Percentiles rank a stretch among this genome's conserved stretches.
phyloP scores from a whole-genome alignment of 2,797 vertebrate genomes.

The Phataginus tricuspis region DNA sequence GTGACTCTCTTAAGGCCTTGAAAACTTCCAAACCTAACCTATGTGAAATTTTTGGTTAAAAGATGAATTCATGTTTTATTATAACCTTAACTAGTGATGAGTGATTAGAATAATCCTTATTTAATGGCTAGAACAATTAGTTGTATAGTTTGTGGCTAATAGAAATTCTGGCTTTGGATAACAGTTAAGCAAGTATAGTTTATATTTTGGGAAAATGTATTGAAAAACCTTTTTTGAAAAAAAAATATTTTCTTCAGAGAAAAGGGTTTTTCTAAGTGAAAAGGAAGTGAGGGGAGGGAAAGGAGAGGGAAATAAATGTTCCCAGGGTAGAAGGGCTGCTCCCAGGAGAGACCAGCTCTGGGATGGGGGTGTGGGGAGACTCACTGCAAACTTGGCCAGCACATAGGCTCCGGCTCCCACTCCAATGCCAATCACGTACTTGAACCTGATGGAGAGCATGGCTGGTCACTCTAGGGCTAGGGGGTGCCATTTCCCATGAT shows the following conservation, averaged over 20 bases:
- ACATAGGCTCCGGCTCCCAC: constrained; percentile 97
- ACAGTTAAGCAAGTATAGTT: constrained; percentile 65
- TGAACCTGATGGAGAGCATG: constrained; percentile 88
- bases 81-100: constrained; percentile 22
- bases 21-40: background rate
- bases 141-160: constrained; percentile 74
- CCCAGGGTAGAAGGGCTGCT: background rate
- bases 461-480: background rate
- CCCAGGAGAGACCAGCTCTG: background rate
- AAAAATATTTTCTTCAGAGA: no score
- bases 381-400: constrained; percentile 97
- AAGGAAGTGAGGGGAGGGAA: background rate
- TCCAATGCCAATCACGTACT: constrained; percentile 96
- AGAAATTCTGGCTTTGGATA: constrained; percentile 68
- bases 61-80: constrained; percentile 37
- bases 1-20: constrained; percentile 41
- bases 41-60: background rate
- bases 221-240: constrained; percentile 2
- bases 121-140: constrained; percentile 71
- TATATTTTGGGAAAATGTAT: constrained; percentile 48
- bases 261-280: background rate
- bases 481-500: background rate
- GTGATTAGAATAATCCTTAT: constrained; percentile 42
- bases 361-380: constrained; percentile 61
- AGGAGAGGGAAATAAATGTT: background rate